phyloP scores from a whole-genome alignment of 2,888 invertebrate genomes.

The Leptogaster cylindrica region DNA sequence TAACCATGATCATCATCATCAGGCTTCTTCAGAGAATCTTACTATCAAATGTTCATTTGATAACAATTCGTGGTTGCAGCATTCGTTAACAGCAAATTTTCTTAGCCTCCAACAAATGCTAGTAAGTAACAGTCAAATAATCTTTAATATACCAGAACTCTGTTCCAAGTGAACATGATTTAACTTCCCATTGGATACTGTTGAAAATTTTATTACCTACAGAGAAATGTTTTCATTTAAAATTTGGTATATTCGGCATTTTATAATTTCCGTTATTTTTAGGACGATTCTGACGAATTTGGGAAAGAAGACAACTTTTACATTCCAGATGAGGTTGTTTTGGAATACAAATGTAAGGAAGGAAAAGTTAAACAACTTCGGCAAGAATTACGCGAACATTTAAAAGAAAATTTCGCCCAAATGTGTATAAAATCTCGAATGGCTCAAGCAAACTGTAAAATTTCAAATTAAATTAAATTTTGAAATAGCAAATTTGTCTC shows the following conservation, averaged over 20 bases:
- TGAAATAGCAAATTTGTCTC: too few species aligned
- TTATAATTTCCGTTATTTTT: slow-evolving; percentile 48
- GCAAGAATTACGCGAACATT: slow-evolving; percentile 79
- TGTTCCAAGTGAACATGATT: too few species aligned
- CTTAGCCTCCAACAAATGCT: slow-evolving; percentile 76
- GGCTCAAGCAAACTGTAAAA: slow-evolving; percentile 45
- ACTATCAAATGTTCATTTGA: neutral
- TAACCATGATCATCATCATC: slow-evolving; percentile 68
- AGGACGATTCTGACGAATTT: slow-evolving; percentile 81
- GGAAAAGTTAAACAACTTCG: slow-evolving; percentile 80
- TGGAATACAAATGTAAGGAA: slow-evolving; percentile 82
- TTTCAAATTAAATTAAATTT: slow-evolving; percentile 32
- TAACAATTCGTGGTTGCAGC: neutral
- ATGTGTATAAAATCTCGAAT: slow-evolving; percentile 64
- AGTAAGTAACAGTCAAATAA: slow-evolving; percentile 67
- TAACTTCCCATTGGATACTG: too few species aligned
- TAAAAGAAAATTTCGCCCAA: slow-evolving; percentile 83
- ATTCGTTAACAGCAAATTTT: slow-evolving; percentile 46
- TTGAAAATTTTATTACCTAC: neutral
- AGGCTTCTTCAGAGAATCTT: slow-evolving; percentile 5
- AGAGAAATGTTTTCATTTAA: neutral
- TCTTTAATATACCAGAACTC: too few species aligned
- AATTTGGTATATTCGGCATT: slow-evolving; percentile 1
- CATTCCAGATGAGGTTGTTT: slow-evolving; percentile 88
- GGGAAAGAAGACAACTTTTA: slow-evolving; percentile 76